phyloP scores from a whole-genome alignment of 2,797 vertebrate genomes.

The Aplochiton taeniatus region DNA sequence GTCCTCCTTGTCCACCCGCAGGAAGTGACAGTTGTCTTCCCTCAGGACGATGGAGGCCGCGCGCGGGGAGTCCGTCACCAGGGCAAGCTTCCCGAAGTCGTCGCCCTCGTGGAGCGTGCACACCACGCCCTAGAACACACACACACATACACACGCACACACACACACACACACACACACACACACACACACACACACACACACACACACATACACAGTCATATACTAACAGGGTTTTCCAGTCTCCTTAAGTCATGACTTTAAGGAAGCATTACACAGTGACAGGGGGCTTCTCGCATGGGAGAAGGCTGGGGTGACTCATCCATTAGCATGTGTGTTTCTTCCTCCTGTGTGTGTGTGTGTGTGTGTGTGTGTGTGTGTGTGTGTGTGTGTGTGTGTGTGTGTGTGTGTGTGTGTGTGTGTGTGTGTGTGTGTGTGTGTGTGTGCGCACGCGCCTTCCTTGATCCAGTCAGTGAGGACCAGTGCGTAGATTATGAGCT shows the following conservation, averaged over 20 bases:
- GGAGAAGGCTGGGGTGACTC: conserved; percentile 27
- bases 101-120: conserved; percentile 95
- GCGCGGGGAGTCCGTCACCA: conserved; percentile 94
- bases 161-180: conserved; percentile 10
- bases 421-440: conserved; percentile 5
- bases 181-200: background rate
- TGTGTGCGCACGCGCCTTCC: conserved; percentile 13
- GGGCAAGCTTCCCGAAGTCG: conserved; percentile 95
- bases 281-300: too few relatives aligned
- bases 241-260: conserved; percentile 20
- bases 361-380: background rate
- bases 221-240: background rate
- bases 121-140: conserved; percentile 85
- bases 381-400: background rate
- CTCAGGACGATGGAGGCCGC: conserved; percentile 94
- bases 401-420: background rate
- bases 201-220: background rate
- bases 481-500: conserved; percentile 33
- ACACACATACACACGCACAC: conserved; percentile 12
- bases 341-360: background rate
- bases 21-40: conserved; percentile 97
- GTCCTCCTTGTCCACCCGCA: conserved; percentile 97
- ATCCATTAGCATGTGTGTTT: conserved; percentile 3
- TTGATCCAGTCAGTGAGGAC: conserved; percentile 54
- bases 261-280: conserved; percentile 13